These are phyloP conservation scores for Malthinus flaveolus DNA, from an alignment of 2,888 invertebrate species.

Conservation along the genomic window DNA sequence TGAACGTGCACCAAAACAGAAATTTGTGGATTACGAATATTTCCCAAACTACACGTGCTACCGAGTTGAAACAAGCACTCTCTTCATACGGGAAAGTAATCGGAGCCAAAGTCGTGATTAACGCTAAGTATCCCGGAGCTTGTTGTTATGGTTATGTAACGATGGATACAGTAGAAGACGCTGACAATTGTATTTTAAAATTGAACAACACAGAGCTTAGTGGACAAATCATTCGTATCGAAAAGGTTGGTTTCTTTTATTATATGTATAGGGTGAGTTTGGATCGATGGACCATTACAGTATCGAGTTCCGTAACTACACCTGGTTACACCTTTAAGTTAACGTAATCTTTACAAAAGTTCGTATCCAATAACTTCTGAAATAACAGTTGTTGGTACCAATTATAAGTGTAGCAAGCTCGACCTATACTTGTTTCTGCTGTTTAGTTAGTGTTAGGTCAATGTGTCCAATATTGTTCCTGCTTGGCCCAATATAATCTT, in stretches of 20 bases:
- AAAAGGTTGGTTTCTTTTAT: conserved; percentile 64
- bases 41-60: conserved; percentile 87
- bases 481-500: too few species aligned
- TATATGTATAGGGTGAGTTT: background rate
- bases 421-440: too few species aligned
- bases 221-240: conserved; percentile 92
- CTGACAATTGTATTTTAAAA: conserved; percentile 86
- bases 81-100: conserved; percentile 93
- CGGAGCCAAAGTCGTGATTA: conserved; percentile 96
- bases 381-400: too few species aligned
- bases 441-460: too few species aligned
- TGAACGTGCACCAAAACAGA: conserved; percentile 55
- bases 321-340: background rate
- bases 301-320: background rate
- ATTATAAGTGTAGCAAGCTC: too few species aligned
- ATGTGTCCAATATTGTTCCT: too few species aligned
- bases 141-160: conserved; percentile 96
- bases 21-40: conserved; percentile 96
- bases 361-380: too few species aligned
- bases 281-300: conserved; percentile 3
- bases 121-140: conserved; percentile 89
- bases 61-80: conserved; percentile 90
- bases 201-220: conserved; percentile 92
- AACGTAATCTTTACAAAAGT: too few species aligned
- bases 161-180: conserved; percentile 88